These are phyloP conservation scores for Danio rerio DNA, from an alignment of 2,113 vertebrate genomes.

Conservation along the genomic window GRCz12tu NC_133184.1:21897501-21898000, in stretches of 20 bases:
- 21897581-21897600: constrained; percentile 15
- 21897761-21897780: background rate
- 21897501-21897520: constrained; percentile 45
- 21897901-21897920: too few species aligned
- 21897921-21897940: too few species aligned
- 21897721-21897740: background rate
- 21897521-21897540: constrained; percentile 41
- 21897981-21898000: too few species aligned
- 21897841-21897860: too few species aligned
- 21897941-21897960: too few species aligned
- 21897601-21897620: constrained; percentile 26
- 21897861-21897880: too few species aligned
- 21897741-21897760: constrained; percentile 26
- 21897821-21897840: too few species aligned
- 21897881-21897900: too few species aligned
- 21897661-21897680: constrained; percentile 39
- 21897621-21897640: constrained; percentile 68
- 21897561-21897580: constrained; percentile 15
- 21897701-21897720: constrained; percentile 11
- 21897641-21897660: constrained; percentile 52
- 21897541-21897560: constrained; percentile 27
- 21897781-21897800: background rate
- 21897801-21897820: too few species aligned
- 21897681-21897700: background rate
- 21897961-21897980: too few species aligned